phyloP scores from a whole-genome alignment of 2,113 vertebrate genomes.

The Astatotilapia flaviijosephi region DNA sequence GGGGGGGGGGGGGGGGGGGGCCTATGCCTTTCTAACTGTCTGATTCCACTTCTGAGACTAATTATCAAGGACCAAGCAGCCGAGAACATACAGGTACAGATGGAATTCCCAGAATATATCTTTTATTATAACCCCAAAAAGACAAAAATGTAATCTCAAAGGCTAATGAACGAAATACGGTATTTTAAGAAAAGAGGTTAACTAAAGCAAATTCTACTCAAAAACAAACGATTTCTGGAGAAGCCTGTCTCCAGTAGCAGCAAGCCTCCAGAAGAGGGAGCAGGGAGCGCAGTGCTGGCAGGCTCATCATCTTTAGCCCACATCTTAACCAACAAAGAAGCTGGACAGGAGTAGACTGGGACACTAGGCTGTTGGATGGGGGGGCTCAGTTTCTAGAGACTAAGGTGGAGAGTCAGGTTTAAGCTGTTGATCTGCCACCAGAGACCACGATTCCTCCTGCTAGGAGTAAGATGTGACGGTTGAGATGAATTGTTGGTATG shows the following conservation, averaged over 20 bases:
- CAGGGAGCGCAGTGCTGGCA: background rate
- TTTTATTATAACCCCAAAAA: background rate
- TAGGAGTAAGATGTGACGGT: background rate
- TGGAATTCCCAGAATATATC: background rate
- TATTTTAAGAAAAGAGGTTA: background rate
- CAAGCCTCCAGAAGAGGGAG: background rate
- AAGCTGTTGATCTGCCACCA: background rate
- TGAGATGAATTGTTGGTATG: background rate
- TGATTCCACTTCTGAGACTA: background rate
- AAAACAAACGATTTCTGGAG: background rate
- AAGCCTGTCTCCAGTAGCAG: background rate
- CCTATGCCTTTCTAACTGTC: background rate
- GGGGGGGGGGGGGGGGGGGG: too few relatives aligned
- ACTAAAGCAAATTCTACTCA: background rate
- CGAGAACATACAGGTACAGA: background rate
- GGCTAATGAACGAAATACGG: background rate
- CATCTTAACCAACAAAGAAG: background rate
- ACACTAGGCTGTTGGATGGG: background rate
- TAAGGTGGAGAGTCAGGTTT: background rate
- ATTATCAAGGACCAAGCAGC: background rate
- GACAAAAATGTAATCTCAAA: background rate
- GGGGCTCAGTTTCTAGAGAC: background rate
- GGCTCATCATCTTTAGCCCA: background rate
- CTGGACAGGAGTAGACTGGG: background rate
- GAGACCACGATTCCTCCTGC: background rate